phyloP scores from a whole-genome alignment of 2,888 invertebrate genomes.

The Graphium colonna region DNA sequence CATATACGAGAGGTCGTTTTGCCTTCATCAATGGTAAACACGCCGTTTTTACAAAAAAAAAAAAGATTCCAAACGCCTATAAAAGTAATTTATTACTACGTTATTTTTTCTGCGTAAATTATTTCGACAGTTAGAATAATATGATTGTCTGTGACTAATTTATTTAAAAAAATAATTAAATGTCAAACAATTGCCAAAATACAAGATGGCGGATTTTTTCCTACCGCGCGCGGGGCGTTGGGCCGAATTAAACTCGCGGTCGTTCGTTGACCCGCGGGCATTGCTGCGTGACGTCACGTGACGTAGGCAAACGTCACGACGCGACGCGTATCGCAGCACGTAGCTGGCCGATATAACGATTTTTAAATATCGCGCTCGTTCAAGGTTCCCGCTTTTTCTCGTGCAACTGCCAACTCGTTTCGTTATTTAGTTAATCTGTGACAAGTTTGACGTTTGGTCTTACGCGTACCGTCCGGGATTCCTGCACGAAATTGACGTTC shows the following conservation, averaged over 20 bases:
- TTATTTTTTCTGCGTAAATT: no score
- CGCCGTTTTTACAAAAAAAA: background rate
- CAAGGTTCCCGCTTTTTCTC: slow-evolving; percentile 35
- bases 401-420: slow-evolving; percentile 31
- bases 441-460: background rate
- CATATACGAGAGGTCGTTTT: background rate
- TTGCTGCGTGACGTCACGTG: slow-evolving; percentile 49
- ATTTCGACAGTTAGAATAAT: background rate
- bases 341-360: slow-evolving; percentile 36
- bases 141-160: background rate
- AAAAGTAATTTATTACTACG: no score
- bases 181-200: slow-evolving; percentile 32
- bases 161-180: slow-evolving; percentile 7
- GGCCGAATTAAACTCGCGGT: slow-evolving; percentile 73
- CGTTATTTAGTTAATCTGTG: slow-evolving; percentile 2
- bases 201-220: slow-evolving; percentile 59
- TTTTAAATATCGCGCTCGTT: slow-evolving; percentile 32
- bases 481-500: background rate
- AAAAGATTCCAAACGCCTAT: no score
- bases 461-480: background rate
- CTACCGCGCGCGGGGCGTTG: slow-evolving; percentile 38
- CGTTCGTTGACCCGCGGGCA: slow-evolving; percentile 67
- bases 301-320: slow-evolving; percentile 57
- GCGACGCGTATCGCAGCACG: slow-evolving; percentile 37
- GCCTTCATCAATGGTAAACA: background rate